Evolutionary conservation across 2,113 vertebrate genomes (phyloP).

Genomic region (Pao palembangensis): DNA sequence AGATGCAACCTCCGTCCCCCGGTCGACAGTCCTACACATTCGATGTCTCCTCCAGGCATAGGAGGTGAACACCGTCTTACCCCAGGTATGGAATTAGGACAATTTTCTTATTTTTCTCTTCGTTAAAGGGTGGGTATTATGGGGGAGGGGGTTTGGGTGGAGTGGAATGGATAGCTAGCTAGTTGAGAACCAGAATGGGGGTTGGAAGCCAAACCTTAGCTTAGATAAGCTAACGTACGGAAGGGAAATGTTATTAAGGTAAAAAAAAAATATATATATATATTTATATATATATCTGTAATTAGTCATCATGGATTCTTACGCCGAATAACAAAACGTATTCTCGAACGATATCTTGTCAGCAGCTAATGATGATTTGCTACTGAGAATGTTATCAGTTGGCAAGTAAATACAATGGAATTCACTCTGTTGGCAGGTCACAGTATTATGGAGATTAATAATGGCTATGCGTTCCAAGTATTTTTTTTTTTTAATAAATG

Average conservation of each 20-base stretch:
- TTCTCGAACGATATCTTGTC: too few species aligned
- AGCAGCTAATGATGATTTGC: conserved; percentile 7
- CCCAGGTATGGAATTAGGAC: conserved; percentile 66
- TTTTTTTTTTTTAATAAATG: neutral
- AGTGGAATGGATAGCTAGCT: conserved; percentile 56
- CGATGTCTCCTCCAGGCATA: conserved; percentile 67
- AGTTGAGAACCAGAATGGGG: conserved; percentile 54
- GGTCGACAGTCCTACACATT: conserved; percentile 73
- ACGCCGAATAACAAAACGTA: too few species aligned
- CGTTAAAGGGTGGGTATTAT: conserved; percentile 63
- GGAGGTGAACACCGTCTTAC: conserved; percentile 79
- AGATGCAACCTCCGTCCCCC: conserved; percentile 79
- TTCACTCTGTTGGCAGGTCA: too few species aligned
- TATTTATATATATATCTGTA: too few species aligned
- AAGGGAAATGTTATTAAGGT: conserved; percentile 14
- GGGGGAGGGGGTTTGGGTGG: conserved; percentile 71
- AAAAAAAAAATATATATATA: neutral
- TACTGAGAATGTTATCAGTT: neutral
- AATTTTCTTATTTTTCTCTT: conserved; percentile 16
- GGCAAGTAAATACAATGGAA: too few species aligned
- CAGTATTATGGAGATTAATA: neutral
- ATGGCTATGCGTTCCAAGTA: neutral
- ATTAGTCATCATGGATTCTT: too few species aligned
- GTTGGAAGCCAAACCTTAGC: conserved; percentile 59
- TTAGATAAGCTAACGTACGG: conserved; percentile 33